Evolutionary conservation across 2,888 invertebrate species (phyloP).

Genomic region (Andrena fulva): DNA sequence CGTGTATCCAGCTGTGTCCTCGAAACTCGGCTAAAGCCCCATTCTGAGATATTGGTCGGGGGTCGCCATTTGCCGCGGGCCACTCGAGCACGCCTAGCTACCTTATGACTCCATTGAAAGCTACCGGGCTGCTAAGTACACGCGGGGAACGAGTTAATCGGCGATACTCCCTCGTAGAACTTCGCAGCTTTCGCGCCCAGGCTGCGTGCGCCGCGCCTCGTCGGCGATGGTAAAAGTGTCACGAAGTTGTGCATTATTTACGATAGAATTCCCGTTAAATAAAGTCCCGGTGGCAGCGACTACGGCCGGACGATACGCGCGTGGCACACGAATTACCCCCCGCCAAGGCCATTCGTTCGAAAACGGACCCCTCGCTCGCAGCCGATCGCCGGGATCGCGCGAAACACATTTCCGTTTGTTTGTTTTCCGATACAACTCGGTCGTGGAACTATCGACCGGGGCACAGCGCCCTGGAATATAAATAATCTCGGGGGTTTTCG

Average conservation of each 20-base stretch:
- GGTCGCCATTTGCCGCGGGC: conserved; percentile 46
- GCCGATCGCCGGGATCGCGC: not conserved
- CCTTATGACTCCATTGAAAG: conserved; percentile 65
- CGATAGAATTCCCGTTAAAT: conserved; percentile 66
- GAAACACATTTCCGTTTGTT: conserved; percentile 25
- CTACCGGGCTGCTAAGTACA: conserved; percentile 58
- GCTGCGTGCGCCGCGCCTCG: conserved; percentile 46
- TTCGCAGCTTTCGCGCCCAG: conserved; percentile 59
- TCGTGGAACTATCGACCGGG: not conserved
- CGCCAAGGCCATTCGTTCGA: conserved; percentile 19
- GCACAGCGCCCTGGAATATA: conserved; percentile 8
- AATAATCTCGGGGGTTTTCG: conserved; percentile 28
- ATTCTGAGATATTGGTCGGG: conserved; percentile 50
- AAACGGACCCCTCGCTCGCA: not conserved
- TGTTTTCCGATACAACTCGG: conserved; percentile 24
- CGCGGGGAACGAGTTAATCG: conserved; percentile 65
- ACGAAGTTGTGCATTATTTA: conserved; percentile 67
- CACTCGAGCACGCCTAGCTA: conserved; percentile 32
- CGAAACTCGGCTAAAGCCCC: conserved; percentile 52
- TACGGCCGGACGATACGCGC: conserved; percentile 42
- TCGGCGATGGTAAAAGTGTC: conserved; percentile 57
- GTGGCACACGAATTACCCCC: conserved; percentile 36
- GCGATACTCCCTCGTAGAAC: conserved; percentile 60
- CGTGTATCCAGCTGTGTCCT: conserved; percentile 59
- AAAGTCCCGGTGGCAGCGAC: conserved; percentile 34